Evolutionary conservation across 2,888 invertebrate species (phyloP).

Genomic region (Hypolimnas misippus): DNA sequence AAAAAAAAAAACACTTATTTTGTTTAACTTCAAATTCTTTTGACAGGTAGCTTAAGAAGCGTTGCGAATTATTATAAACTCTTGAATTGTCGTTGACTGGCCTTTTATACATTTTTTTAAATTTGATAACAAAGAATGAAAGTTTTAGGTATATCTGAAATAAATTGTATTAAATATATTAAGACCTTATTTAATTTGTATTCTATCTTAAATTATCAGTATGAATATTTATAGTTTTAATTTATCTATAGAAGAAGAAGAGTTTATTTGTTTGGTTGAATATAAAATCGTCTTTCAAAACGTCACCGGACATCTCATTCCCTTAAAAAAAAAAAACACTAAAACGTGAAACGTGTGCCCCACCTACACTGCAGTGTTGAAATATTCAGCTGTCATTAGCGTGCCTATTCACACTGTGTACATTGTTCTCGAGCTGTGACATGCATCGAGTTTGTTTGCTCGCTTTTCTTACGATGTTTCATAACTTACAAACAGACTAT

Average conservation of each 20-base stretch:
- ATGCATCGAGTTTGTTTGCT: constrained; percentile 38
- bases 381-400: constrained; percentile 73
- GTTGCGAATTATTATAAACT: constrained; percentile 23
- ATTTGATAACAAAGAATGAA: too few relatives aligned
- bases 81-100: not conserved
- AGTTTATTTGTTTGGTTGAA: too few relatives aligned
- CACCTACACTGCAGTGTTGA: constrained; percentile 42
- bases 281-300: not conserved
- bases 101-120: not conserved
- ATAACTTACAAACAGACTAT: constrained; percentile 13
- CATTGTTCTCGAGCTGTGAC: constrained; percentile 37
- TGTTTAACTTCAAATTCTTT: too few relatives aligned
- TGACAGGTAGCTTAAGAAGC: constrained; percentile 19
- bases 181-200: too few relatives aligned
- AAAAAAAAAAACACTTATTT: constrained; percentile 6
- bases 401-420: constrained; percentile 47
- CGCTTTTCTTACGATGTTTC: constrained; percentile 31
- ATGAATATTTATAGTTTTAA: too few relatives aligned
- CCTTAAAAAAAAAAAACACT: constrained; percentile 6
- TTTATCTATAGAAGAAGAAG: too few relatives aligned
- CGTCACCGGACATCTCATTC: not conserved
- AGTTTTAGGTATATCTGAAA: too few relatives aligned
- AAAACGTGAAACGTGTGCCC: constrained; percentile 27
- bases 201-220: too few relatives aligned
- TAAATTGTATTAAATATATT: too few relatives aligned